Base-by-base conservation (phyloP, 2,888 invertebrate species). In the Melinaea menophilus region DNA sequence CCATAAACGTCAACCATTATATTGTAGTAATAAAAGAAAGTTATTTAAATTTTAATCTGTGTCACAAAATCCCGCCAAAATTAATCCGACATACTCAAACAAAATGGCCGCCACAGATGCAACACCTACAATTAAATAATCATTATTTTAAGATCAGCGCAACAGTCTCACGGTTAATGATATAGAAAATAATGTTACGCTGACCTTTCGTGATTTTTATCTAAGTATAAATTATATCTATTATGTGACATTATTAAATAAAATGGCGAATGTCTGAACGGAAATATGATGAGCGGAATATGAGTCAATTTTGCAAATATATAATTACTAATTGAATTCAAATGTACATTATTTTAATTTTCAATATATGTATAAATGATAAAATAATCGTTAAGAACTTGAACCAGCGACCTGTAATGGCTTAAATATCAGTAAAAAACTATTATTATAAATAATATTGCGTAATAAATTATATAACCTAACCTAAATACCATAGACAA, bases 41-140 rank as follows among this genome's bases (percentile, higher is more conserved):
- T 41, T 41, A 41, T 41, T 9, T 41, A 9, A 41, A 9, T 41
- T 41, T 41, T 41, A 41, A 9, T 41, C 9, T 41, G 41, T 41
- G 37, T 11, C 41, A 41, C 7, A 41, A 41, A 41, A 9, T 11
- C 9, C 7, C 41, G 41, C 3, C 41, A 9, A 41, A n/a, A 62
- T 11, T 47, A 46, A 61, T 59, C 56, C 61, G 63, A 66, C 63
- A 61, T 33, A 59, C 35, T 46, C 46, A 45, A 48, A 41, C 56
- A 55, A 61, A 61, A 66, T 61, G 61, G 59, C 63, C 11, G 59
- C 35, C 59, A 56, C 33, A 60, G 51, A 51, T 11, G 51, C 51
- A 51, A 51, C 51, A 47, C 37, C 31, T 60, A 55, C 64, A 65
- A 69, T 69, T 69, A 69, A 66, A 68, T 68, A 60, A 67, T 65